Base-by-base conservation (phyloP, 2,113 vertebrate genomes). In the Miniopterus natalensis region DNA sequence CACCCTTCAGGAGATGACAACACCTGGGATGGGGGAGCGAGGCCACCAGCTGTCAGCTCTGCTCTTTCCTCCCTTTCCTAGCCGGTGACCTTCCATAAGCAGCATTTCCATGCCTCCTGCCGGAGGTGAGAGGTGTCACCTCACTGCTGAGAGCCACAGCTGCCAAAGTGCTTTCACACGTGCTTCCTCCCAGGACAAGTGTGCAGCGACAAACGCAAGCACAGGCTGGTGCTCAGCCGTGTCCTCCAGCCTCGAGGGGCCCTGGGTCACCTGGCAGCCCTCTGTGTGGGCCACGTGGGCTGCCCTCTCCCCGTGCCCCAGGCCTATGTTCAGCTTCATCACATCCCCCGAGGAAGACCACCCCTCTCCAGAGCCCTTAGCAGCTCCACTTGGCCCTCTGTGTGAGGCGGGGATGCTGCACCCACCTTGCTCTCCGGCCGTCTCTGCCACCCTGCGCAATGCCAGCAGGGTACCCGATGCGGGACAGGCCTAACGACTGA, bases 1-100 rank as follows among this genome's bases (percentile, higher is more conserved):
- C 40, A 55, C 18, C 4, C 25, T 36, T 17, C 55, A 42, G 66
- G 11, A 45, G 55, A 31, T 17, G 12, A 31, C 31, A 51, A 1
- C 57, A 4, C 1, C 49, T 11, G 18, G 36, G 9, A 14, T 0
- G 42, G 31, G 57, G 17, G 45, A 47, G 3, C 0, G 20, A 63
- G 59, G n/a, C 59, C 59, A 23, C 74, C 27, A 4, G 47, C 61
- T 31, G 27, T 29, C 42, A 65, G 23, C n/a, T 78, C 87, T 31
- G 17, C 59, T 31, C 23, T 20, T 17, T 47, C 18, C 57, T 47
- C 79, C 29, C 9, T 18, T n/a, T 47, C 55, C 42, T 20, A 25
- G 55, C 42, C 1, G 8, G 11, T 1, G 21, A 61, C n/a, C 42
- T 18, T 18, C 29, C 9, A 3, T 17, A 14, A 49, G 13, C 31